Evolutionary conservation across 30 jellyfish, hydroid and myxozoan species (phyloP), one percentile per base, ranked within the genome.

Genomic region (Chironex yamaguchii): DNA sequence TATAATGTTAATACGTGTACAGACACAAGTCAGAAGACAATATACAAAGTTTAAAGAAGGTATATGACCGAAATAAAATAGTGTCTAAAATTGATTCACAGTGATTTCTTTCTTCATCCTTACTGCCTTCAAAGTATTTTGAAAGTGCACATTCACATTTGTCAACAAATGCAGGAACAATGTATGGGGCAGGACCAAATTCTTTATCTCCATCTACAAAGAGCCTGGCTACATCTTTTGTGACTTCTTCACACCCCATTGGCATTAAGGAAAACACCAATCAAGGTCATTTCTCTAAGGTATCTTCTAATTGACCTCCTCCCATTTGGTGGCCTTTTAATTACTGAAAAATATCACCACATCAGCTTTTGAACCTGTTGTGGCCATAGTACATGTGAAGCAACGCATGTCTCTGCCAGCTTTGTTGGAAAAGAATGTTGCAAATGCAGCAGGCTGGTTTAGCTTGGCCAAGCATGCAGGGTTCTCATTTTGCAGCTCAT

Each of bases 141-240:
- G 12, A 1, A 0, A 32, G 48, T 0, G 70, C 23, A 71, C 35
- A 69, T 13, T 69, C 84, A 34, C 84, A 32, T 9, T 71, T 48
- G 31, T 71, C 84, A 21, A 71, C 1, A 48, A 71, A 71, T 22
- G 48, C 28, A 34, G 84, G 84, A 21, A 36, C 48, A 13, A 32
- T 65, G 26, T 29, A 68, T 14, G 34, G 71, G 34, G 83, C 68
- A 21, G 36, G 25, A 67, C 76, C 84, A 21, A 50, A 21, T 48
- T 71, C 84, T 71, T 34, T 36, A 34, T 71, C 77, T 34, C 84
- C 84, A 71, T 71, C 84, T 36, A 71, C 42, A 71, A 34, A 71
- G 0, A 71, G 71, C 31, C 26, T 21, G 36, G 84, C 84, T 36
- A 71, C 84, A 17, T 71, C 84, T 32, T 71, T 71, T 67, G 48